Evolutionary conservation across 2,797 vertebrate genomes (phyloP).

Genomic region (Acanthurus leucopareius): DNA sequence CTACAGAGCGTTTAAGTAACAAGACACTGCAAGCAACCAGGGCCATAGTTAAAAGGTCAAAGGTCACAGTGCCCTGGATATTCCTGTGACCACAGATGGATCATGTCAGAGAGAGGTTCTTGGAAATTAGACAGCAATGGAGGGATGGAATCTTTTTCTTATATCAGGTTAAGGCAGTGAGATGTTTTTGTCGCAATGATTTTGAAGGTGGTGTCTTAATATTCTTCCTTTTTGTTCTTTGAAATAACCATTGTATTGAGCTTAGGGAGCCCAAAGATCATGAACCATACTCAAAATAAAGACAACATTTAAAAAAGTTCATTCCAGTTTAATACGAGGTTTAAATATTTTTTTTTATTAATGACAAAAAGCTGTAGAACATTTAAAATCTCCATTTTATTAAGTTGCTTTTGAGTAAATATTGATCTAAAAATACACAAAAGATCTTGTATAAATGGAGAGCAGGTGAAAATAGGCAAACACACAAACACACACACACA

Average conservation of each 20-base stretch:
- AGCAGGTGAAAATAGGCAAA: constrained; percentile 19
- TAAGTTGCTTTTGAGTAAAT: background rate
- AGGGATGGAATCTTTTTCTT: constrained; percentile 14
- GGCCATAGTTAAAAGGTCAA: constrained; percentile 48
- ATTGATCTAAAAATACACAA: background rate
- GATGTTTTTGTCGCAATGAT: constrained; percentile 27
- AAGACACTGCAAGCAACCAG: constrained; percentile 15
- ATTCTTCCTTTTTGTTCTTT: constrained; percentile 20
- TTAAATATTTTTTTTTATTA: background rate
- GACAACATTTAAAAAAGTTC: background rate
- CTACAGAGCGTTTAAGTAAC: constrained; percentile 13
- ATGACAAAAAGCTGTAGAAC: background rate
- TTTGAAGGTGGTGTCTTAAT: background rate
- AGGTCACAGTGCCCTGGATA: constrained; percentile 46
- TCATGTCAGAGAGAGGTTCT: constrained; percentile 11
- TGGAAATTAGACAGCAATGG: constrained; percentile 18
- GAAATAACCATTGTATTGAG: background rate
- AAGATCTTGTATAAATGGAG: background rate
- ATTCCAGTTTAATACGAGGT: background rate
- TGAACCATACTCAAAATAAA: background rate
- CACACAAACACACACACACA: background rate
- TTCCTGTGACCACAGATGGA: constrained; percentile 50
- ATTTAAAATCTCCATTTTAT: no score
- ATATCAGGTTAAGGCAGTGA: constrained; percentile 27
- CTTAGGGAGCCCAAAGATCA: constrained; percentile 4